Base-by-base conservation (phyloP, 1,140 invertebrate species). In the Littorina saxatilis region DNA sequence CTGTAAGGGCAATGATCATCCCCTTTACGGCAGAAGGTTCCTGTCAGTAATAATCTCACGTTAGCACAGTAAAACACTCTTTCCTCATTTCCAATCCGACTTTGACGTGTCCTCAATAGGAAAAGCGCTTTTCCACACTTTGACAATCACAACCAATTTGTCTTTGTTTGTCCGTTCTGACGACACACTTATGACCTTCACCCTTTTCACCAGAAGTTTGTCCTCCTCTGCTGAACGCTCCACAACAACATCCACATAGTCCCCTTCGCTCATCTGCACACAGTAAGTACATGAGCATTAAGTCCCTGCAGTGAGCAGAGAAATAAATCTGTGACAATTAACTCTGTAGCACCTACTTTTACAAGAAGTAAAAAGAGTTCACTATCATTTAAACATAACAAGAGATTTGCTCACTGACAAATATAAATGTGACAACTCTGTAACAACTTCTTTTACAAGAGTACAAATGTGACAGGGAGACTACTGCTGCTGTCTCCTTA, bases 61-160 rank as follows among this genome's bases (percentile, higher is more conserved):
- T n/a, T n/a, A n/a, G n/a, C n/a, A n/a, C n/a, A n/a, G n/a, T n/a
- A n/a, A n/a, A n/a, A n/a, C n/a, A n/a, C n/a, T n/a, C n/a, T n/a
- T n/a, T n/a, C n/a, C n/a, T n/a, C n/a, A 47, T 27, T 72, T 35
- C 79, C 79, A 80, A n/a, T 55, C 58, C 15, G 43, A 9, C 23
- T 63, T 76, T 4, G 58, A 58, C 2, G 66, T 40, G 61, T 79
- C 63, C 23, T 70, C 37, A 23, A 83, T 20, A 35, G 70, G 35
- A 61, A 85, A 85, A 55, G 84, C 61, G n/a, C 50, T 39, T 61
- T 83, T 85, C 84, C 84, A 85, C 3, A 83, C 82, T 37, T 81
- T 58, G 37, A 85, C 72, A 55, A 76, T 85, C 23, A 83, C 73
- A 17, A 13, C 66, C 17, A 68, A 32, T 79, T 80, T 85, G 32